Percentiles rank a stretch among this genome's conserved stretches.
Conservation (phyloP, 2,888 invertebrate genomes). For the Agonum fuliginosum region DNA sequence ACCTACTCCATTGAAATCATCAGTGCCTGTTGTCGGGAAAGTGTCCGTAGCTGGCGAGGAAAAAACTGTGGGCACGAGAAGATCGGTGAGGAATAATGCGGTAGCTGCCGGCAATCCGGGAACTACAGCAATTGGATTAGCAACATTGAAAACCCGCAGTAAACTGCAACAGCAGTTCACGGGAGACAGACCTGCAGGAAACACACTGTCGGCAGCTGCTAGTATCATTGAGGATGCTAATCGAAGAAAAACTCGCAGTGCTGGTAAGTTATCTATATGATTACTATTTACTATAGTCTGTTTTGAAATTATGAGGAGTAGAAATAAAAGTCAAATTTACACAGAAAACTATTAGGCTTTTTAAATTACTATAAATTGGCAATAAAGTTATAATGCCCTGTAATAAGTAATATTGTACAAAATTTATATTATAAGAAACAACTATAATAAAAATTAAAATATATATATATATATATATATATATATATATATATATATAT, state of each 20-base stretch:
- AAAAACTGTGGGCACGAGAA: conserved; percentile 66
- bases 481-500: no score
- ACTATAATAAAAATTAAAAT: no score
- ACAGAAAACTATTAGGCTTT: no score
- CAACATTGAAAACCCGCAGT: conserved; percentile 70
- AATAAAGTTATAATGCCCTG: no score
- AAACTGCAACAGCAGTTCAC: conserved; percentile 67
- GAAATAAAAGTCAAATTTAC: no score
- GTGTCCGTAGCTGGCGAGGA: conserved; percentile 69
- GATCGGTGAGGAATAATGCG: conserved; percentile 67
- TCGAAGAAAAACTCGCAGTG: conserved; percentile 81
- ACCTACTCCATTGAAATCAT: conserved; percentile 48
- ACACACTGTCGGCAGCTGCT: not conserved
- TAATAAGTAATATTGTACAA: no score
- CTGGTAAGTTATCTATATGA: conserved; percentile 78
- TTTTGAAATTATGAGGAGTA: no score
- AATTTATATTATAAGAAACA: no score
- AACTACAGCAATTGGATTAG: conserved; percentile 60
- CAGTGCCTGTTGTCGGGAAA: conserved; percentile 53
- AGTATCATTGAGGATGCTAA: conserved; percentile 34
- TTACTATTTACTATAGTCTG: no score
- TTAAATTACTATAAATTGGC: no score
- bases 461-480: no score
- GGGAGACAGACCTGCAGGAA: conserved; percentile 62
- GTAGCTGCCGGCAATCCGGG: not conserved